These are phyloP conservation scores for Dipodomys spectabilis DNA, from an alignment of 2,113 vertebrate species.

Conservation along the genomic window DNA sequence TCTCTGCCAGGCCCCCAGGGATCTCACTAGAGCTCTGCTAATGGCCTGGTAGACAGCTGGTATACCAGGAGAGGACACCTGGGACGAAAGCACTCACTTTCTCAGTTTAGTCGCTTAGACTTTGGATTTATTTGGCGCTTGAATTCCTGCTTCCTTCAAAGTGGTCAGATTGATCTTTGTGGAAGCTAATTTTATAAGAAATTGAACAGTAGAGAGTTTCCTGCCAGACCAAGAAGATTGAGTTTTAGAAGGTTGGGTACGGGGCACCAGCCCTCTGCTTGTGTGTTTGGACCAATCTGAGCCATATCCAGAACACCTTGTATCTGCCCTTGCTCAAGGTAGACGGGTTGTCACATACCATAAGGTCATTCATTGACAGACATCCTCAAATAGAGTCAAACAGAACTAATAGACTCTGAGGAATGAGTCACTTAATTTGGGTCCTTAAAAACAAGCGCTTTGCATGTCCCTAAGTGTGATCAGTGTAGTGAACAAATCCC, in stretches of 20 bases:
- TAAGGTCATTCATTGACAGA: background rate
- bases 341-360: background rate
- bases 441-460: background rate
- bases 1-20: background rate
- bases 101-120: background rate
- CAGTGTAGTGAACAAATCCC: background rate
- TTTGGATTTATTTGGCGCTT: background rate
- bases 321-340: background rate
- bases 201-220: background rate
- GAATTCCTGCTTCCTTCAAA: background rate
- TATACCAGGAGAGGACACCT: accelerated
- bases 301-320: background rate
- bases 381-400: background rate
- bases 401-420: background rate
- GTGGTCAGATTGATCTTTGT: accelerated
- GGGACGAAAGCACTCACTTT: background rate
- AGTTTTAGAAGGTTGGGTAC: background rate
- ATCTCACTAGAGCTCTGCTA: background rate
- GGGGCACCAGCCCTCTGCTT: background rate
- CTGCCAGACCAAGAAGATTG: background rate
- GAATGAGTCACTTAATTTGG: background rate
- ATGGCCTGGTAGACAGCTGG: background rate
- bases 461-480: no score
- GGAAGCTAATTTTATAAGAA: background rate
- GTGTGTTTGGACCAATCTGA: accelerated